These are phyloP conservation scores for Piscicola geometra DNA, from an alignment of 2,888 invertebrate species.

Conservation along the genomic window DNA sequence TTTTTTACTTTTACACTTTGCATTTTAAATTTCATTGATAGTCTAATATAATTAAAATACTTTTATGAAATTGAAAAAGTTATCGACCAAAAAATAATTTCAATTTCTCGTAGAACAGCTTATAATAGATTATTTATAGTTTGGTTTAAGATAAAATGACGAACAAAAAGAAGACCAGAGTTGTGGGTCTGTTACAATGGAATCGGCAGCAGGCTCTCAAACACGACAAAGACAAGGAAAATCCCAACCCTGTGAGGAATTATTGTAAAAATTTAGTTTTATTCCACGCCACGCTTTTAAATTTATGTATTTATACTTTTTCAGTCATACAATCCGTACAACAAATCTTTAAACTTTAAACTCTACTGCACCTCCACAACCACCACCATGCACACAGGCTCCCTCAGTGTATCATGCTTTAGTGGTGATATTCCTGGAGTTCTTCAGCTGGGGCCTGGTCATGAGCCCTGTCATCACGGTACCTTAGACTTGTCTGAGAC, in stretches of 20 bases:
- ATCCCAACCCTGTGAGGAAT: background rate
- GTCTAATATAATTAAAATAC: too few relatives aligned
- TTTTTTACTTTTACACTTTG: too few relatives aligned
- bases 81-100: too few relatives aligned
- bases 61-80: too few relatives aligned
- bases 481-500: too few relatives aligned
- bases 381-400: constrained; percentile 47
- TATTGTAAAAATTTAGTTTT: background rate
- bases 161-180: constrained; percentile 27
- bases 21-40: too few relatives aligned
- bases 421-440: constrained; percentile 98
- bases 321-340: too few relatives aligned
- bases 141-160: constrained; percentile 4
- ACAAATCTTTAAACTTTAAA: background rate
- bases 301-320: too few relatives aligned
- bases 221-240: constrained; percentile 29
- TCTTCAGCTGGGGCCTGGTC: constrained; percentile 97
- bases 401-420: constrained; percentile 97
- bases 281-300: too few relatives aligned
- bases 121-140: background rate
- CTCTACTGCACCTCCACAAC: background rate
- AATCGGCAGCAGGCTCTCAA: constrained; percentile 16
- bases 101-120: too few relatives aligned
- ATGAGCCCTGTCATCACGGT: constrained; percentile 93
- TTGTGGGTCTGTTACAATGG: constrained; percentile 30